phyloP scores from a whole-genome alignment of 1,140 invertebrate genomes.

The Pogonomyrmex californicus region DNA sequence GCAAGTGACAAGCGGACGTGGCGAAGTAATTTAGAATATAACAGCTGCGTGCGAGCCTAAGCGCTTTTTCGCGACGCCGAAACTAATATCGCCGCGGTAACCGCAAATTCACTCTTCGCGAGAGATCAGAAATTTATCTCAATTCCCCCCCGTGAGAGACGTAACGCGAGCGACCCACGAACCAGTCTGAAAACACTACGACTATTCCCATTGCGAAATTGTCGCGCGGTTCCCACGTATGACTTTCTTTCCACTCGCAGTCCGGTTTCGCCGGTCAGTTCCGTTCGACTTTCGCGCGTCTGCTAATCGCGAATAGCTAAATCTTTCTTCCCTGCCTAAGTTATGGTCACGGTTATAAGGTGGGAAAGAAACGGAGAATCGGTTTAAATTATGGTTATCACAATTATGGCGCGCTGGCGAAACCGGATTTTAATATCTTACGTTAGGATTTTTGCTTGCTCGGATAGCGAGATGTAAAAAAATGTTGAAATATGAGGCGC shows the following conservation, averaged over 20 bases:
- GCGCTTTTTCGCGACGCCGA: not conserved
- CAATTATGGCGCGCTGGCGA: not conserved
- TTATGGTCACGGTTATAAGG: constrained; percentile 3
- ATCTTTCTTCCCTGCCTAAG: constrained; percentile 12
- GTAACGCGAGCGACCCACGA: not conserved
- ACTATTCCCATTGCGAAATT: constrained; percentile 19
- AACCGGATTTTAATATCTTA: constrained; percentile 14
- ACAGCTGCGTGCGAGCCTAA: not conserved
- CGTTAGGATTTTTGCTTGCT: not conserved
- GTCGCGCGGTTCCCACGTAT: constrained; percentile 45
- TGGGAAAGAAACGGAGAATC: constrained; percentile 6
- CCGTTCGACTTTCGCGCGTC: constrained; percentile 28
- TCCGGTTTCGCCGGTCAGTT: constrained; percentile 39
- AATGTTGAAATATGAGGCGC: not conserved
- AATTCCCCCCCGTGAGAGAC: not conserved
- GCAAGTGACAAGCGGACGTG: constrained; percentile 52
- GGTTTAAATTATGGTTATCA: constrained; percentile 21
- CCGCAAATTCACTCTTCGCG: constrained; percentile 21
- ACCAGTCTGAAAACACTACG: not conserved
- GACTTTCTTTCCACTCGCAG: constrained; percentile 26
- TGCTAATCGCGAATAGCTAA: constrained; percentile 34
- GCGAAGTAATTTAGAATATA: constrained; percentile 42
- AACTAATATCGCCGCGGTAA: constrained; percentile 25
- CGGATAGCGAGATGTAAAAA: constrained; percentile 21
- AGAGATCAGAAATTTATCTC: constrained; percentile 1